Evolutionary conservation across 2,113 vertebrate genomes (phyloP).

Genomic region (Mesitornis unicolor): DNA sequence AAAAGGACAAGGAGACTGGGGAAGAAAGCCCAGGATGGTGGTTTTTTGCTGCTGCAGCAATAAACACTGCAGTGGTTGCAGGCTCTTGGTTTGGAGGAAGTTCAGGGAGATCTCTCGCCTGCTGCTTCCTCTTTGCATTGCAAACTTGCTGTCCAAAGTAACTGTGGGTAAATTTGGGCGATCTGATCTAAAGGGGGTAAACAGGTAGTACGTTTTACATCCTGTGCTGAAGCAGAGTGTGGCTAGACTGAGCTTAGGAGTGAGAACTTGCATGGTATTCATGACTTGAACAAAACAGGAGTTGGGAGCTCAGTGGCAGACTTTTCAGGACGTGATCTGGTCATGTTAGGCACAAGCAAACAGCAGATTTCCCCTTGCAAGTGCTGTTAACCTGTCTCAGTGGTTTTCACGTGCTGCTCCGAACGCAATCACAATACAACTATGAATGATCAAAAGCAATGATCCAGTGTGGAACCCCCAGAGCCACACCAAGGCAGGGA

Average conservation of each 20-base stretch:
- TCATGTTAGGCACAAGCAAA: neutral
- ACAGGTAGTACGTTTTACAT: no score
- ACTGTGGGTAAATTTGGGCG: neutral
- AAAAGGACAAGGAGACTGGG: neutral
- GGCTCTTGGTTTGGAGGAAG: neutral
- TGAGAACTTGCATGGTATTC: neutral
- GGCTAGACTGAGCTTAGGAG: neutral
- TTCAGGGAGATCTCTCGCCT: fast-evolving
- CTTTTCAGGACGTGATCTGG: neutral
- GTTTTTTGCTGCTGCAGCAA: neutral
- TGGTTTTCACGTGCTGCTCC: neutral
- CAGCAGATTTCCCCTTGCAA: neutral
- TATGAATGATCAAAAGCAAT: neutral
- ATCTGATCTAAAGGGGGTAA: neutral
- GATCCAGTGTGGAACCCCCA: fast-evolving
- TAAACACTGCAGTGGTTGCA: neutral
- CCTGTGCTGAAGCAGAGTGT: fast-evolving
- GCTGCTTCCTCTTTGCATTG: neutral
- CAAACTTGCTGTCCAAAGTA: neutral
- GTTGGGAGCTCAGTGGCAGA: neutral
- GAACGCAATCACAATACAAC: fast-evolving
- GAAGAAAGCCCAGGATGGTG: fast-evolving
- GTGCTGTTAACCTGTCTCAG: fast-evolving
- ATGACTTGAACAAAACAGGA: no score
- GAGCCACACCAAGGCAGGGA: no score